phyloP scores from a whole-genome alignment of 1,140 invertebrate genomes.

The Brachionus rotundiformis region DNA sequence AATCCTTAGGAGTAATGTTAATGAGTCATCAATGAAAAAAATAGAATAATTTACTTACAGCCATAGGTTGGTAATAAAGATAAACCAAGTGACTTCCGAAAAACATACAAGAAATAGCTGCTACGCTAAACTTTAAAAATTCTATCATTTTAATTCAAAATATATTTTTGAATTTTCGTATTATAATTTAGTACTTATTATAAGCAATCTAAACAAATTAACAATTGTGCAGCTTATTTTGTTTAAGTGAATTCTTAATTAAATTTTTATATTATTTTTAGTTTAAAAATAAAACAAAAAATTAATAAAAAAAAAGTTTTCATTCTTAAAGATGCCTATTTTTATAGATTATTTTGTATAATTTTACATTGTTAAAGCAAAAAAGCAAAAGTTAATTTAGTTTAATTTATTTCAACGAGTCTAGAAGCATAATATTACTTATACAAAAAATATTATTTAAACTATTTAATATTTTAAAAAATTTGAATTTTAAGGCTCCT shows the following conservation, averaged over 20 bases:
- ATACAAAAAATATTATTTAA: background rate
- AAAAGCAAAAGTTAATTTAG: conserved; percentile 34
- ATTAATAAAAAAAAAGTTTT: too few species aligned
- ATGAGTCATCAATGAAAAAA: background rate
- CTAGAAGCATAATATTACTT: too few species aligned
- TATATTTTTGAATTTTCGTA: conserved; percentile 13
- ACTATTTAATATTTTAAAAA: background rate
- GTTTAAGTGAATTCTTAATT: background rate
- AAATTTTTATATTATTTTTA: too few species aligned
- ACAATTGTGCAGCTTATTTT: background rate
- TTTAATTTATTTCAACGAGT: too few species aligned
- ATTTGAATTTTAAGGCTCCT: background rate
- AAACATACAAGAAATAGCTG: conserved; percentile 39
- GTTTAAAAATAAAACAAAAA: too few species aligned
- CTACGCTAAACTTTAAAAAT: conserved; percentile 45
- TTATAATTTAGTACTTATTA: background rate
- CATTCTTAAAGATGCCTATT: too few species aligned
- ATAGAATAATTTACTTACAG: background rate
- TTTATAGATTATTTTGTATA: too few species aligned
- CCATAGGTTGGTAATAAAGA: conserved; percentile 42
- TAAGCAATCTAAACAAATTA: background rate
- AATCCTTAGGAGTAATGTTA: conserved; percentile 11
- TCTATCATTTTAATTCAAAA: background rate
- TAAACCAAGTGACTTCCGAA: conserved; percentile 32
- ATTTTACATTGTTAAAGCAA: too few species aligned